Evolutionary conservation across 2,888 invertebrate genomes (phyloP), one percentile per base, ranked within the genome.

Genomic region (Craniophora ligustri): DNA sequence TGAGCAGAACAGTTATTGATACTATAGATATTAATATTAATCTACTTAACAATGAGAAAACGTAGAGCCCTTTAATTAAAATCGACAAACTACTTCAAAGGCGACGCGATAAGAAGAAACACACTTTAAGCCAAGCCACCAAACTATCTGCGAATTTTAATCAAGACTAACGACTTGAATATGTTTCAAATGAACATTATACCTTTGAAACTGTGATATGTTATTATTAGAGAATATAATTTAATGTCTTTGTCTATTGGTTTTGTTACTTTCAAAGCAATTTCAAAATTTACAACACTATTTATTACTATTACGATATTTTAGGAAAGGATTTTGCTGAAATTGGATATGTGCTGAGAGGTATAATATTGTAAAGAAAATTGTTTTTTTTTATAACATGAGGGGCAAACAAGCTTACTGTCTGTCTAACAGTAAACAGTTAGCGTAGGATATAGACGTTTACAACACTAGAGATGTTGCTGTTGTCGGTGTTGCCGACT

Each of bases 351-450:
- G 11, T 26, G 18, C 28, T 45, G 6, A 2, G n/a, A 28, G 18
- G 53, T 40, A 49, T 36, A 3, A 46, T 47, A 47, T 47, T 45
- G 30, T 19, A 21, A 49, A 69, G 47, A 32, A 56, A 53, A 65
- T 59, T 41, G 48, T 56, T 60, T 41, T 60, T 35, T 23, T 2
- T 7, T 3, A 21, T 21, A n/a, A n/a, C n/a, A n/a, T n/a, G n/a
- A n/a, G n/a, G n/a, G n/a, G n/a, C n/a, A n/a, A n/a, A n/a, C n/a
- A n/a, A n/a, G n/a, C n/a, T n/a, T n/a, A n/a, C n/a, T n/a, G n/a
- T n/a, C n/a, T n/a, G n/a, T n/a, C n/a, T n/a, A n/a, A n/a, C n/a
- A n/a, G n/a, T n/a, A n/a, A n/a, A n/a, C n/a, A n/a, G n/a, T n/a
- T n/a, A n/a, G n/a, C n/a, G n/a, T n/a, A n/a, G n/a, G n/a, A n/a